Evolutionary conservation across 1,140 invertebrate genomes (phyloP).

Genomic region (Sipha flava): DNA sequence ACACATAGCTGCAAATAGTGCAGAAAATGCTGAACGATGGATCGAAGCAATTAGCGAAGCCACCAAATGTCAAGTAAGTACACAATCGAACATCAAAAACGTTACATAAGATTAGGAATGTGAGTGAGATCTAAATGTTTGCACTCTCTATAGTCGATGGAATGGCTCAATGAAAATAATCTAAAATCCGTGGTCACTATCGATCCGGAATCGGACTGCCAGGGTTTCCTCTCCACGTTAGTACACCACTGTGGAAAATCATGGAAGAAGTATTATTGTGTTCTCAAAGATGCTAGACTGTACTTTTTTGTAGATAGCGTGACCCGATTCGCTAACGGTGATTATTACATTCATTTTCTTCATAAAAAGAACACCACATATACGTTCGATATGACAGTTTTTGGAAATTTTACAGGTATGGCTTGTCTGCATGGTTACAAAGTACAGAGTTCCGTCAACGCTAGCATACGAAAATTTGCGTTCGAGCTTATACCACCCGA

Average conservation of each 20-base stretch:
- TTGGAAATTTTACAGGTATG: slow-evolving; percentile 54
- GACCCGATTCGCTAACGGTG: slow-evolving; percentile 78
- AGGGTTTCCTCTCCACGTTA: slow-evolving; percentile 79
- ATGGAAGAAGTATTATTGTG: slow-evolving; percentile 87
- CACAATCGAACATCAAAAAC: too few species aligned
- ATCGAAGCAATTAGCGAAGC: not conserved
- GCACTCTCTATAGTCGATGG: not conserved
- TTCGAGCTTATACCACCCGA: slow-evolving; percentile 87
- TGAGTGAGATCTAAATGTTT: too few species aligned
- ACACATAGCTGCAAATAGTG: not conserved
- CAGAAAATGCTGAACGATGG: slow-evolving; percentile 4
- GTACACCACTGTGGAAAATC: slow-evolving; percentile 62
- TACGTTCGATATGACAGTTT: not conserved
- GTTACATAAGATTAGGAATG: too few species aligned
- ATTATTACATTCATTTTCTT: slow-evolving; percentile 17
- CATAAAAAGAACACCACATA: too few species aligned
- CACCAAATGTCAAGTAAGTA: not conserved
- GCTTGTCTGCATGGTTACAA: slow-evolving; percentile 89
- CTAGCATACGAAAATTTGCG: slow-evolving; percentile 68
- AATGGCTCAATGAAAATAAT: slow-evolving; percentile 13
- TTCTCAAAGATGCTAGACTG: slow-evolving; percentile 88
- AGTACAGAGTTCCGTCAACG: slow-evolving; percentile 66
- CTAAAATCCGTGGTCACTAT: not conserved
- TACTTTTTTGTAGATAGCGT: slow-evolving; percentile 87
- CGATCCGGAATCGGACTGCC: slow-evolving; percentile 49